A percentile compares a stretch with the other conserved stretches of the same genome.
Conservation (phyloP, 2,113 vertebrate species). For the Heterotilapia buettikoferi region DNA sequence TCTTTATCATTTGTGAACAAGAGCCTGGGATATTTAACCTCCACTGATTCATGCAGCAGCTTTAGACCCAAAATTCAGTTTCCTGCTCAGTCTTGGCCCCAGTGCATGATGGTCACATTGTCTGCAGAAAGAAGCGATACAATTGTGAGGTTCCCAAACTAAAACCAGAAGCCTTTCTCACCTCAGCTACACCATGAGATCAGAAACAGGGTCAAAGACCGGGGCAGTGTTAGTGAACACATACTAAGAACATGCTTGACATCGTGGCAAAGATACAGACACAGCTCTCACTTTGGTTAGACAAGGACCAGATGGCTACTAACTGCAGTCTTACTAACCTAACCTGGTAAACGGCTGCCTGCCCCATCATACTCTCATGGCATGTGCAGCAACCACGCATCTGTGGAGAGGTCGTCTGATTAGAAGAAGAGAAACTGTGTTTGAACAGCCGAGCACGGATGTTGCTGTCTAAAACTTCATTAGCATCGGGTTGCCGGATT, state of each 20-base stretch:
- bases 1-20: no score
- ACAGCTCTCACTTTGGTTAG: fast-evolving
- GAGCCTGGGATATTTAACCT: neutral
- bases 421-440: neutral
- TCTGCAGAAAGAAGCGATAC: neutral
- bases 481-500: fast-evolving
- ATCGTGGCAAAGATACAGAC: fast-evolving
- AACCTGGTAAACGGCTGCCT: neutral
- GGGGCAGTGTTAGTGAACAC: neutral
- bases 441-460: neutral
- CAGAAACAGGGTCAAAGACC: neutral
- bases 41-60: neutral
- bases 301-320: fast-evolving
- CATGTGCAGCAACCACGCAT: neutral
- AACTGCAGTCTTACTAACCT: neutral
- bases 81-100: neutral
- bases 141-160: neutral
- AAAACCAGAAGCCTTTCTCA: neutral
- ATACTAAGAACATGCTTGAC: neutral
- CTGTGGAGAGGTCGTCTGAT: neutral
- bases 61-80: neutral
- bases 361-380: fast-evolving
- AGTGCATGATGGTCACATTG: fast-evolving
- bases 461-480: neutral
- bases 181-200: neutral